Base-by-base conservation (phyloP, 1,140 invertebrate genomes). In the Anadara kagoshimensis region DNA sequence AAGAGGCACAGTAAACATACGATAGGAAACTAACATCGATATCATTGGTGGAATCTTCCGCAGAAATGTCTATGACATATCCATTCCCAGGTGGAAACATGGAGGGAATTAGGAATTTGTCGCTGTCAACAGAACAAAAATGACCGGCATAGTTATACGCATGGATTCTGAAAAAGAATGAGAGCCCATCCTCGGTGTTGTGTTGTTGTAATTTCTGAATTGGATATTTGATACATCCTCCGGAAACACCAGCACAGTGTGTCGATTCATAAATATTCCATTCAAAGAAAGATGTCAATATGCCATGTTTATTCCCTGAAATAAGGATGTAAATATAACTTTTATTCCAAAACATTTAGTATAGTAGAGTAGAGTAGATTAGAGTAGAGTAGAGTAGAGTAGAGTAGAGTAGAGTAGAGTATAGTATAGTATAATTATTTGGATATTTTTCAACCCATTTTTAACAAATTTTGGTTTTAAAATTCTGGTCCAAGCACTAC, bases 61-160 rank as follows among this genome's bases (percentile, higher is more conserved):
- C 16, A 8, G 29, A 0, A 14, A 78, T 49, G 36, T 83, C 81
- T 44, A 62, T 20, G 2, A 83, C 70, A 11, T 78, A 29, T 0
- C 69, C 79, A 7, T 69, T 43, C 20, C 66, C 57, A 10, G 81
- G 81, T 16, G 76, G 71, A 70, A 59, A 65, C 43, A 47, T 24
- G n/a, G 74, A 72, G 2, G 81, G 81, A 51, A 82, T n/a, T 43
- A 14, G 43, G 26, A 78, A 74, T 18, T 24, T 45, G 36, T 41
- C 16, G 12, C 56, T 73, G 41, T 68, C 63, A 0, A 78, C 64
- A 18, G 54, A 63, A 36, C 45, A 64, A 24, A 58, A 61, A 51
- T 69, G 59, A 24, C 76, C 67, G 16, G 76, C 76, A 53, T 68
- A 47, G 61, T 78, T 78, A 43, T 47, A 67, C 0, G 71, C 72